Evolutionary conservation across 2,888 invertebrate genomes (phyloP).

Genomic region (Acanthoscelides obtectus): DNA sequence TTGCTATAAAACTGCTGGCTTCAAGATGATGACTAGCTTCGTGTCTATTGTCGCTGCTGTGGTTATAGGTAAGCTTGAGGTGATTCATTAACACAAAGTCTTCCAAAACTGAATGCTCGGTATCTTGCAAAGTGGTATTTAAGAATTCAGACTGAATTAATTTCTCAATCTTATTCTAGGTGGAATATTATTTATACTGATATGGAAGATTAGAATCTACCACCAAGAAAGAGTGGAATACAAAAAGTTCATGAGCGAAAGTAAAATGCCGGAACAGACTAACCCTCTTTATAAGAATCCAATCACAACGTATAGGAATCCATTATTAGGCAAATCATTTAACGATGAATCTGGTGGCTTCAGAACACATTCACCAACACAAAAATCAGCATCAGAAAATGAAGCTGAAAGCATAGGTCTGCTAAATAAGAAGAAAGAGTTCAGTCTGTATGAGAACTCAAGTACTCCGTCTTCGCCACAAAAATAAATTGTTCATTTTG

Average conservation of each 20-base stretch:
- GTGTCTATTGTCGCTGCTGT: not conserved
- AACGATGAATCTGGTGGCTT: not conserved
- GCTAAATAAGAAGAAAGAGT: not conserved
- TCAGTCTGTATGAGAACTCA: not conserved
- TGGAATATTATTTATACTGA: slow-evolving; percentile 19
- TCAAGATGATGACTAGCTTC: not conserved
- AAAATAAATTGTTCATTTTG: too few species aligned
- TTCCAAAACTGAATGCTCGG: too few species aligned
- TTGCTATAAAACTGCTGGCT: not conserved
- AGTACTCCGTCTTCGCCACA: too few species aligned
- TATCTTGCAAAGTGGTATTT: too few species aligned
- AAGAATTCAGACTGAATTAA: too few species aligned
- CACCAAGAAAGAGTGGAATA: slow-evolving; percentile 24
- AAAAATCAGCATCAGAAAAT: not conserved
- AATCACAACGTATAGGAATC: slow-evolving; percentile 29
- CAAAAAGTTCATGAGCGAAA: slow-evolving; percentile 15
- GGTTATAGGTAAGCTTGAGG: not conserved
- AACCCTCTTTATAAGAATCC: slow-evolving; percentile 57
- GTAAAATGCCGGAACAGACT: slow-evolving; percentile 15
- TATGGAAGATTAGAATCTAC: slow-evolving; percentile 20
- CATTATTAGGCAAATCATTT: slow-evolving; percentile 18
- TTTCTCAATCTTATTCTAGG: not conserved
- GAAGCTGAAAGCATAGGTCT: not conserved
- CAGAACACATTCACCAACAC: not conserved
- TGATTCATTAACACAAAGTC: too few species aligned